Evolutionary conservation across 2,797 vertebrate genomes (phyloP), one percentile per base, ranked within the genome.

Genomic region (Loriculus beryllinus): DNA sequence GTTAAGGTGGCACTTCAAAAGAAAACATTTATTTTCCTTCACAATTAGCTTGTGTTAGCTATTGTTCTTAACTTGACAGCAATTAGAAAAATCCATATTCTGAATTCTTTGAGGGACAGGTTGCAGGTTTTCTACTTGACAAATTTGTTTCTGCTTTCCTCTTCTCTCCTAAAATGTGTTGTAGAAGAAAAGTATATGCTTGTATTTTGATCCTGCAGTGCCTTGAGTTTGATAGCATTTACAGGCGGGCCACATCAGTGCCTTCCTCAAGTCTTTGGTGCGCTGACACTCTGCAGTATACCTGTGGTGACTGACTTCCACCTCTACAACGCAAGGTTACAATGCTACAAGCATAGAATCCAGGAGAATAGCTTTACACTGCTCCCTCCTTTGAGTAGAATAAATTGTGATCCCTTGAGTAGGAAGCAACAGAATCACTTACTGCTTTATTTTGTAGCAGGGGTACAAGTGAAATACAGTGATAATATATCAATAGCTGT

Each of bases 361-460:
- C 62, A 28, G 15, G 56, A 25, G 23, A 65, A 62, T 8, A 37
- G 42, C 62, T 81, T 35, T 18, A 51, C n/a, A 48, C 56, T n/a
- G 45, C 49, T 60, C 18, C 31, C 25, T 64, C 35, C 75, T 74
- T 12, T 0, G 3, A 69, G n/a, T 3, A 40, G 63, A 91, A 65
- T 31, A 37, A 78, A 68, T 6, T 22, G 69, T 25, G n/a, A 70
- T 89, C 26, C 49, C 8, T 0, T 5, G 33, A 91, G 62, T 35
- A 56, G 70, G 54, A 83, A 57, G 74, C 56, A 82, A 31, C 5
- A 26, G 43, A 79, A 72, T 82, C 51, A 29, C 47, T 62, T 59
- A 82, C 90, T 62, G 43, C 81, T 92, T 93, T 88, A 51, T 94
- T 95, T 95, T 62, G 6, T 82, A 52, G 28, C 6, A 60, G 67